Evolutionary conservation across 2,888 invertebrate genomes (phyloP).

Genomic region (Phalera bucephala): DNA sequence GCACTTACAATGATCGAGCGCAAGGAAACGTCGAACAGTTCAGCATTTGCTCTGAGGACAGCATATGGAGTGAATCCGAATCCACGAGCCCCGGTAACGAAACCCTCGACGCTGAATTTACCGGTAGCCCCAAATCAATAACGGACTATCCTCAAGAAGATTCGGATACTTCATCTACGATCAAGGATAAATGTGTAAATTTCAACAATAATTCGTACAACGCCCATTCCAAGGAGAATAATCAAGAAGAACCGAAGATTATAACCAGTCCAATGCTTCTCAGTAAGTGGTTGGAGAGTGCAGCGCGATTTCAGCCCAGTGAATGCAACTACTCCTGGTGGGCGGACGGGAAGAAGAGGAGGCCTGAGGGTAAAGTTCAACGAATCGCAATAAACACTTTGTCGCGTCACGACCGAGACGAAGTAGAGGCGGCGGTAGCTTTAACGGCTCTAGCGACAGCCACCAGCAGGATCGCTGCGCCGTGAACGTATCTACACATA

Average conservation of each 20-base stretch:
- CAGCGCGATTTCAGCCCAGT: conserved; percentile 88
- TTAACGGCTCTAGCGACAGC: conserved; percentile 85
- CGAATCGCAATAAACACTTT: conserved; percentile 48
- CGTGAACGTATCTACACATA: conserved; percentile 22
- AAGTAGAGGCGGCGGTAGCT: conserved; percentile 90
- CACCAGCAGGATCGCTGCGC: conserved; percentile 55
- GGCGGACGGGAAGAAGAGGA: conserved; percentile 68
- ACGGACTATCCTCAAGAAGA: conserved; percentile 53
- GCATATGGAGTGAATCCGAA: conserved; percentile 89
- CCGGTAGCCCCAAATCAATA: conserved; percentile 52
- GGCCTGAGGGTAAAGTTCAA: conserved; percentile 49
- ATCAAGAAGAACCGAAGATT: conserved; percentile 41
- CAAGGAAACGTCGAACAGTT: conserved; percentile 91
- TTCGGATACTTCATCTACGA: conserved; percentile 53
- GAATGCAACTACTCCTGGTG: conserved; percentile 88
- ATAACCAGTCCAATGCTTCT: conserved; percentile 84
- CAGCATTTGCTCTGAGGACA: conserved; percentile 90
- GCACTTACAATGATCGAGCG: conserved; percentile 88
- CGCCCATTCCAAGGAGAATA: conserved; percentile 34
- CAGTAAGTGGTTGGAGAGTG: conserved; percentile 90
- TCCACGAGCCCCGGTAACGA: conserved; percentile 47
- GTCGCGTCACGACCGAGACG: conserved; percentile 85
- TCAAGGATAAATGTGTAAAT: conserved; percentile 56
- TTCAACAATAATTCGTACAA: conserved; percentile 66
- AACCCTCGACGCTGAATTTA: conserved; percentile 49